Conservation (phyloP, 1,140 invertebrate genomes). For the Cepaea nemoralis region DNA sequence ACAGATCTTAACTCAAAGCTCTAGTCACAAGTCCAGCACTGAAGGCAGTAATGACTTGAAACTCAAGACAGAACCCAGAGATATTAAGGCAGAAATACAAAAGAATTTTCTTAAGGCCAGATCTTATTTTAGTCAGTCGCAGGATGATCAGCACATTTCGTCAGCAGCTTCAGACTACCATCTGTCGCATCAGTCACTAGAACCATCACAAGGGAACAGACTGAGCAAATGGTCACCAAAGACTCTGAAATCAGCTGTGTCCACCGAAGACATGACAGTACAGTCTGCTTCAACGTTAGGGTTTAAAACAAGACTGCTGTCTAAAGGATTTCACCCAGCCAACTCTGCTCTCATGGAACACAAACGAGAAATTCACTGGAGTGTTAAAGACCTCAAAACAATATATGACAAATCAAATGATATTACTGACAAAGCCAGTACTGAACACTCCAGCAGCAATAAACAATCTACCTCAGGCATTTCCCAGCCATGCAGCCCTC, state of each 20-base stretch:
- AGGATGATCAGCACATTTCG: not conserved
- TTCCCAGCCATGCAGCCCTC: not conserved
- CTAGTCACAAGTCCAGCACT: not conserved
- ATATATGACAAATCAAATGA: conserved; percentile 43
- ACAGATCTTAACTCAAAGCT: not conserved
- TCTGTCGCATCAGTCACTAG: not conserved
- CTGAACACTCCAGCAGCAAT: not conserved
- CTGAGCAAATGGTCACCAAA: not conserved
- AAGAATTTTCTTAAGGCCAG: conserved; percentile 26
- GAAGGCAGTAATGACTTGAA: not conserved
- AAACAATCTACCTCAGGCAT: not conserved
- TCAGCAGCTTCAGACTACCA: not conserved
- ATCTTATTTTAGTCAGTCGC: conserved; percentile 37
- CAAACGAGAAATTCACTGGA: conserved; percentile 53
- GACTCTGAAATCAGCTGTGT: not conserved
- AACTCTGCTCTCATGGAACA: not conserved
- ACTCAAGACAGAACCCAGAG: not conserved
- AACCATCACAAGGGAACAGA: not conserved
- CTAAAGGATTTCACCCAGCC: not conserved
- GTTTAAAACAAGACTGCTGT: conserved; percentile 5
- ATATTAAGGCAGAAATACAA: conserved; percentile 24
- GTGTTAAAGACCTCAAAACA: conserved; percentile 52
- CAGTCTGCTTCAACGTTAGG: not conserved
- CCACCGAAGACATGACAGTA: not conserved
- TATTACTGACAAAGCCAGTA: not conserved